phyloP scores from a whole-genome alignment of 2,113 vertebrate species.

The Pelmatolapia mariae region DNA sequence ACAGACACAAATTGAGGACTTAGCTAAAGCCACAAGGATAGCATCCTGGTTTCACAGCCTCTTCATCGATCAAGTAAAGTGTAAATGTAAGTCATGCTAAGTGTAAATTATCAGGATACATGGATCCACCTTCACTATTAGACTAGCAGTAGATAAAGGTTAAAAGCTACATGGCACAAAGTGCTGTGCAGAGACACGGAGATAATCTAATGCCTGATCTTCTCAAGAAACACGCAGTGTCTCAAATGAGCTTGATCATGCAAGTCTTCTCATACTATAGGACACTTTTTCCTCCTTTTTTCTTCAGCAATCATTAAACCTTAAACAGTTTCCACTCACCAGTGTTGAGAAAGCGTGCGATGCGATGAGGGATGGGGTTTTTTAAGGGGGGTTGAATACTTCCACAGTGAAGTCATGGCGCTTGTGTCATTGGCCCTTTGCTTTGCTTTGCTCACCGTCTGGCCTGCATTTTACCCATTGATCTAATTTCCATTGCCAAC shows the following conservation, averaged over 20 bases:
- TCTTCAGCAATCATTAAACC: constrained; percentile 35
- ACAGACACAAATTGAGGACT: constrained; percentile 32
- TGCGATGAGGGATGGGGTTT: constrained; percentile 29
- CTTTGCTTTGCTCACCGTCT: constrained; percentile 59
- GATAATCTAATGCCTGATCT: not conserved
- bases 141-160: not conserved
- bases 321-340: constrained; percentile 55
- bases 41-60: not conserved
- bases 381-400: constrained; percentile 52
- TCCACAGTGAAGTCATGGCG: constrained; percentile 63
- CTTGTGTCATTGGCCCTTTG: constrained; percentile 62
- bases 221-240: not conserved
- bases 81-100: constrained; percentile 23
- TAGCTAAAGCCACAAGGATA: constrained; percentile 12
- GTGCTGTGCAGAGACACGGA: not conserved
- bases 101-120: constrained; percentile 20
- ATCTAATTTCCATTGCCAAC: constrained; percentile 59
- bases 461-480: constrained; percentile 65
- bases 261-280: not conserved
- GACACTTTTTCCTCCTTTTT: constrained; percentile 11
- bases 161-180: not conserved
- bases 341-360: constrained; percentile 25
- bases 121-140: not conserved
- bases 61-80: constrained; percentile 41
- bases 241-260: not conserved